Base-by-base conservation (phyloP, 2,113 vertebrate species). In the Mesitornis unicolor region DNA sequence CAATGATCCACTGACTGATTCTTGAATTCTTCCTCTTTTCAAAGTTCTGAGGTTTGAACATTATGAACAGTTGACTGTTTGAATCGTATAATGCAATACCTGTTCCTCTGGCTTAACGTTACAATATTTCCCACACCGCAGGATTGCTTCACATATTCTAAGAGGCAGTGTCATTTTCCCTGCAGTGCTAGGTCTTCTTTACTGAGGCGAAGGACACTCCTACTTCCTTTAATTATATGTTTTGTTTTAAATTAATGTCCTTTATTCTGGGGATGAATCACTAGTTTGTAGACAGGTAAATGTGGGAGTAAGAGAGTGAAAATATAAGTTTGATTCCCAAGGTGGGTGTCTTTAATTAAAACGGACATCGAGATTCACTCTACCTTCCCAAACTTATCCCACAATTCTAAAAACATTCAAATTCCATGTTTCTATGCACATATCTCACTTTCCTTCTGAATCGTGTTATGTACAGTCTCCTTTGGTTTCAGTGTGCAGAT, bases 31-130 rank as follows among this genome's bases (percentile, higher is more conserved):
- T 97, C 97, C 97, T 97, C 97, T 97, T 97, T 97, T 97, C 84
- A 28, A 75, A 91, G 71, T 93, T 94, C 89, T 97, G 97, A 95
- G 96, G 97, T 96, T 95, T 96, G 95, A 92, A 92, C 94, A 96
- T 97, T 91, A 93, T 82, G 90, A 97, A 97, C 97, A 97, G 97
- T 97, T 97, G 97, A 95, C 97, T 97, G 97, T 97, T 97, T 97
- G 93, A 97, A 96, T 97, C 65, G 73, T 73, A 96, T 97, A 97
- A 97, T 97, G 97, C 97, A 97, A 97, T 97, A 97, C 97, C 97
- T 97, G 97, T 97, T 97, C 96, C 97, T 97, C 97, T 97, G 96
- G 97, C 97, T 97, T 97, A 97, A 97, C 96, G 97, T 97, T 97
- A 96, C 94, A 94, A 75, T 96, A 96, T 96, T 97, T 97, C 97